phyloP scores from a whole-genome alignment of 2,888 invertebrate species.

The Eueremaeus valkanovi region DNA sequence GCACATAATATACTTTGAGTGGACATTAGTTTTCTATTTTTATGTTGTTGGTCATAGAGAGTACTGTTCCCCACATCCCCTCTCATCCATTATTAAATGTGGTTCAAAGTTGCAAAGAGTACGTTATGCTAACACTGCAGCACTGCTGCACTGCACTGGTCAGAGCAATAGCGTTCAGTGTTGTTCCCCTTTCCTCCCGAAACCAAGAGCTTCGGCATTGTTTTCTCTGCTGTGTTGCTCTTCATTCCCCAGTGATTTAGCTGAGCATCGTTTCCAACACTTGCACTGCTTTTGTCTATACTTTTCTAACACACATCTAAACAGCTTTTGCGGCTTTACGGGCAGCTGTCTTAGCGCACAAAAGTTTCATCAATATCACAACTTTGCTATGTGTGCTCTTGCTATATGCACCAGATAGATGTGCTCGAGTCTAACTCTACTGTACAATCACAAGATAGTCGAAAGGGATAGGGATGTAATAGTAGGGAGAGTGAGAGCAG shows the following conservation, averaged over 20 bases:
- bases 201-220: slow-evolving; percentile 14
- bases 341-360: slow-evolving; percentile 26
- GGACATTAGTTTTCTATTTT: slow-evolving; percentile 33
- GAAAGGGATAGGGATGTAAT: background rate
- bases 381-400: background rate
- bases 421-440: no score
- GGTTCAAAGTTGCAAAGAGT: slow-evolving; percentile 10
- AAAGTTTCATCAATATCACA: slow-evolving; percentile 31
- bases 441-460: background rate
- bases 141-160: no score
- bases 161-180: no score
- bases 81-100: slow-evolving; percentile 33
- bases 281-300: background rate
- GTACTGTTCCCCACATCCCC: slow-evolving; percentile 8
- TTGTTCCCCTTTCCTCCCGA: slow-evolving; percentile 30
- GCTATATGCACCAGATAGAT: no score
- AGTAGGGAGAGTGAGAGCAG: background rate
- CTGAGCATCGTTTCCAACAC: slow-evolving; percentile 11
- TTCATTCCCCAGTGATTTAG: slow-evolving; percentile 21
- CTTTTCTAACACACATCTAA: no score
- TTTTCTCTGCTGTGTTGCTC: background rate
- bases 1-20: slow-evolving; percentile 31
- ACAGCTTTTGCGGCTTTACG: slow-evolving; percentile 7
- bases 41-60: slow-evolving; percentile 29
- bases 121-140: no score